Evolutionary conservation across 2,888 invertebrate species (phyloP).

Genomic region (Anaspis maculata): DNA sequence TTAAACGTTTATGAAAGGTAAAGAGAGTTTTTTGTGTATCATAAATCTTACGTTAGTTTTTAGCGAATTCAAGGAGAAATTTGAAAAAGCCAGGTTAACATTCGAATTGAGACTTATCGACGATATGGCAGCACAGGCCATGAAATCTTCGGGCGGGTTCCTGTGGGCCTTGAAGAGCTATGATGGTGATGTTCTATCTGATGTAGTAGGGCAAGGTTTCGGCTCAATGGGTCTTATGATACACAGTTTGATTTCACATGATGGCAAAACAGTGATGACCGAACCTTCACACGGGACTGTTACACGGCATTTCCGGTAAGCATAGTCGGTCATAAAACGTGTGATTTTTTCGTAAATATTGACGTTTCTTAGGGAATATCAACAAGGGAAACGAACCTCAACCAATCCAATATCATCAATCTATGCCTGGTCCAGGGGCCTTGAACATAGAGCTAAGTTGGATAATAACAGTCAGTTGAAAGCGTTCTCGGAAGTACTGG

Average conservation of each 20-base stretch:
- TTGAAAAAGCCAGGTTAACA: constrained; percentile 66
- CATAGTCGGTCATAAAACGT: not conserved
- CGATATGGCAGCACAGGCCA: constrained; percentile 78
- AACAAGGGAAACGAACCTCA: constrained; percentile 72
- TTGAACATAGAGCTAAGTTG: constrained; percentile 69
- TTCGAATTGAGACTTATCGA: constrained; percentile 83
- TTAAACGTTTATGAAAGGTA: constrained; percentile 68
- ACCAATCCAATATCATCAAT: constrained; percentile 90
- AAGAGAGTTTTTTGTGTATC: constrained; percentile 1
- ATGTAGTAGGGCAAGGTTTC: constrained; percentile 65
- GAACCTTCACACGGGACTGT: constrained; percentile 88
- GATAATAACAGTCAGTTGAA: constrained; percentile 64
- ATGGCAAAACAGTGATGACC: constrained; percentile 73
- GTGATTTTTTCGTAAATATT: constrained; percentile 37
- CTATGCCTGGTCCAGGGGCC: constrained; percentile 78
- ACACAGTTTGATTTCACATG: constrained; percentile 76
- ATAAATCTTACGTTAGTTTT: constrained; percentile 8
- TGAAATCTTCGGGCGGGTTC: constrained; percentile 75
- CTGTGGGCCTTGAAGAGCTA: constrained; percentile 89
- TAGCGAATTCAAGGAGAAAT: constrained; percentile 61
- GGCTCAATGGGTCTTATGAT: constrained; percentile 84
- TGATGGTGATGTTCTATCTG: constrained; percentile 81
- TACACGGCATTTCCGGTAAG: constrained; percentile 68
- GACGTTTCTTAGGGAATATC: constrained; percentile 52
- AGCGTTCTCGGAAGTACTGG: constrained; percentile 62